Conservation (phyloP, 64 coral and sea anemone genomes). For the Hydrozoanthus tunicans region DNA sequence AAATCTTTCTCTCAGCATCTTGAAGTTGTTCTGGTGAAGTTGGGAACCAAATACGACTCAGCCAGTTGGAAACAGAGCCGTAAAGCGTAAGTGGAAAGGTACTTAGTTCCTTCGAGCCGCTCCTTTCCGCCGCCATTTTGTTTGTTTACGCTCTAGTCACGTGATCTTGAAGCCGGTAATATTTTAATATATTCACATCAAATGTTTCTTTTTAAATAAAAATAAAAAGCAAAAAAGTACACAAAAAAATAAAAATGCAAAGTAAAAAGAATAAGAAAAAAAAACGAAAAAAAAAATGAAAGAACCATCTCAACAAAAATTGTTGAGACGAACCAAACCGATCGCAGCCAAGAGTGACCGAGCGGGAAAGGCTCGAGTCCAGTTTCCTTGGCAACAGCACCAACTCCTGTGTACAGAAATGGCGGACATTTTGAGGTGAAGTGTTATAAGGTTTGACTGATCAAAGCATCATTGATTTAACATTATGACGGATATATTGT, state of each 20-base stretch:
- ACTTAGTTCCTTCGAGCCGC: conserved; percentile 1
- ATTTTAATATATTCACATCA: background rate
- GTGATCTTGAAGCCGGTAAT: background rate
- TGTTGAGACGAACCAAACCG: background rate
- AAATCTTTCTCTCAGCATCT: conserved; percentile 75
- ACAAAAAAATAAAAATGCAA: too few species aligned
- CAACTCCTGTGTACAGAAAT: conserved; percentile 54
- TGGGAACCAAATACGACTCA: conserved; percentile 71
- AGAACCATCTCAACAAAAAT: background rate
- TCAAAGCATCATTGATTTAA: conserved; percentile 6
- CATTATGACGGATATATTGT: conserved; percentile 97
- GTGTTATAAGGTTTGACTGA: background rate
- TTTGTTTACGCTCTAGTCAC: conserved; percentile 31
- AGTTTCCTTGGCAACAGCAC: conserved; percentile 74
- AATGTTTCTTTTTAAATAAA: too few species aligned
- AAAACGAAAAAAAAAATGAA: background rate
- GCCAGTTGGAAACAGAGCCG: conserved; percentile 54
- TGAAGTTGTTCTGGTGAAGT: conserved; percentile 85
- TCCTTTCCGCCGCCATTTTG: conserved; percentile 34
- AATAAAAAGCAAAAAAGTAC: too few species aligned
- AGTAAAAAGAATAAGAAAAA: too few species aligned
- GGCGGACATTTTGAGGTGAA: conserved; percentile 73
- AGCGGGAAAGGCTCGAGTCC: background rate
- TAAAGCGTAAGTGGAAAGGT: conserved; percentile 12
- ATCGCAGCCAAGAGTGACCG: background rate